phyloP scores from a whole-genome alignment of 2,888 invertebrate genomes.

The Ochropleura leucogaster region DNA sequence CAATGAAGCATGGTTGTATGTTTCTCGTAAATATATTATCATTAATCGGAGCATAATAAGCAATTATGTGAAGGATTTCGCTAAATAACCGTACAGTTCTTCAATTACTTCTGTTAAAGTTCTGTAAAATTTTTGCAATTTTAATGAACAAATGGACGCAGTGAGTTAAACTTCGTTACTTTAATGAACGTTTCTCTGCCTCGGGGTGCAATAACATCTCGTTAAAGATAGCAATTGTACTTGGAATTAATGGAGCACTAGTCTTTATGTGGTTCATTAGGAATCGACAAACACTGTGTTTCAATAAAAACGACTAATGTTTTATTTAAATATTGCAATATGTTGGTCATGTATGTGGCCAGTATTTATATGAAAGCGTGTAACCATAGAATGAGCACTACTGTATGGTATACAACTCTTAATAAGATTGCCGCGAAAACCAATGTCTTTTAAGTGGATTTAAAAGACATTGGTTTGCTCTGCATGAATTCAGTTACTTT shows the following conservation, averaged over 20 bases:
- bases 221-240: background rate
- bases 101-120: background rate
- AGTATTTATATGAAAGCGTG: too few species aligned
- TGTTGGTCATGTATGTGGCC: too few species aligned
- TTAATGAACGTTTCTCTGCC: background rate
- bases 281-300: background rate
- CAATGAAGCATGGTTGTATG: background rate
- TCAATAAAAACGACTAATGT: too few species aligned
- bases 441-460: too few species aligned
- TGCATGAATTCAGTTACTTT: too few species aligned
- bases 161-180: slow-evolving; percentile 8
- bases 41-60: too few species aligned
- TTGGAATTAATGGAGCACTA: background rate
- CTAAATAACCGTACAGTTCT: background rate
- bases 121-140: background rate
- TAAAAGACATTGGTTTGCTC: too few species aligned
- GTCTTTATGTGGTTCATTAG: background rate
- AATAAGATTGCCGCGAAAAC: too few species aligned
- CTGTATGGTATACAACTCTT: too few species aligned
- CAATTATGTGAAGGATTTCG: background rate
- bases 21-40: background rate
- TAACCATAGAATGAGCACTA: too few species aligned
- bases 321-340: too few species aligned
- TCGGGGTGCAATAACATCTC: slow-evolving; percentile 7
- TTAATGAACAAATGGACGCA: slow-evolving; percentile 4